Conservation (phyloP, 2,797 vertebrate species). For the Brachyrhaphis roseni region DNA sequence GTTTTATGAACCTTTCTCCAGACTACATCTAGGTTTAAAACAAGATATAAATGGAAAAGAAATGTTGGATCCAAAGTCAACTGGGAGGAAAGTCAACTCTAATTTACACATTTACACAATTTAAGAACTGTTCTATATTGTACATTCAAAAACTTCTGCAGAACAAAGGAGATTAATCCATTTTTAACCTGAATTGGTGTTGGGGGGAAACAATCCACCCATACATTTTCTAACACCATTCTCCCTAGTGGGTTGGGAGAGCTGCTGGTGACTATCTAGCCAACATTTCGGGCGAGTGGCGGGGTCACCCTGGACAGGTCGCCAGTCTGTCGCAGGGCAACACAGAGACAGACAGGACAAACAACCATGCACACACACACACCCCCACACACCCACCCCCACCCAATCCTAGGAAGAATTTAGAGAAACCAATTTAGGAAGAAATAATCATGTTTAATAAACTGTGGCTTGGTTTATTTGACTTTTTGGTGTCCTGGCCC, state of each 20-base stretch:
- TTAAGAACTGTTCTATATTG: too few relatives aligned
- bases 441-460: neutral
- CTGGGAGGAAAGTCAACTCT: neutral
- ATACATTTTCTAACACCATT: too few relatives aligned
- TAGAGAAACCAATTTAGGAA: neutral
- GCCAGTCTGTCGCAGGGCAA: too few relatives aligned
- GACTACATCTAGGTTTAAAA: neutral
- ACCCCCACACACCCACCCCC: too few relatives aligned
- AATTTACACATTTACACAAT: neutral
- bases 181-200: neutral
- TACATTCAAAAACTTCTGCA: neutral
- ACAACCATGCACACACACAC: too few relatives aligned
- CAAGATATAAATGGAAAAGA: neutral
- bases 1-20: neutral
- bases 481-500: slow-evolving; percentile 27
- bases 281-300: too few relatives aligned
- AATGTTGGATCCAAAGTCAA: neutral
- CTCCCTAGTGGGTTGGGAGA: too few relatives aligned
- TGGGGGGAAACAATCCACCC: neutral
- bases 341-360: too few relatives aligned
- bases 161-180: neutral
- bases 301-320: too few relatives aligned
- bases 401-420: too few relatives aligned
- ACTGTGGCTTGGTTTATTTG: slow-evolving; percentile 14
- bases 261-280: too few relatives aligned